Conservation (phyloP, 2,888 invertebrate genomes). For the Heterodera filipjevi region DNA sequence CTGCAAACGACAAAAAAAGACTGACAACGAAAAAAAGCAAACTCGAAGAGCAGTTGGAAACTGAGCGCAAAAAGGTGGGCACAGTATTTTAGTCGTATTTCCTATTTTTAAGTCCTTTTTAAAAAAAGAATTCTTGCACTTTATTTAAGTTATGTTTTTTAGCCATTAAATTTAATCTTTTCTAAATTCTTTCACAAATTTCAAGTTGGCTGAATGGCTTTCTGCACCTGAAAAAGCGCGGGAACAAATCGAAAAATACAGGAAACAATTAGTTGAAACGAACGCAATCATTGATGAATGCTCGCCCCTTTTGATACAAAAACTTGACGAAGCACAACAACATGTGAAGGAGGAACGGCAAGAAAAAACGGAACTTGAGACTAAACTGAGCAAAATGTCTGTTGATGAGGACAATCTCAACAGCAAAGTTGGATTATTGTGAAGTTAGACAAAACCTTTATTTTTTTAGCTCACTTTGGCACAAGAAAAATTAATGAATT, state of each 20-base stretch:
- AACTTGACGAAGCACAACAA: slow-evolving; percentile 27
- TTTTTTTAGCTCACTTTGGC: slow-evolving; percentile 39
- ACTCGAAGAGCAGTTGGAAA: slow-evolving; percentile 39
- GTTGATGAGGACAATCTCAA: slow-evolving; percentile 34
- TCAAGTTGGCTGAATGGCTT: slow-evolving; percentile 42
- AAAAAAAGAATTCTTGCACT: too few relatives aligned
- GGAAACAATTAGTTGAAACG: slow-evolving; percentile 38
- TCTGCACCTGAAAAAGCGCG: slow-evolving; percentile 47
- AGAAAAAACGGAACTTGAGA: slow-evolving; percentile 32
- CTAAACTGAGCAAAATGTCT: slow-evolving; percentile 28
- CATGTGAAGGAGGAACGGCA: slow-evolving; percentile 26
- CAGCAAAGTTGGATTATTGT: slow-evolving; percentile 74
- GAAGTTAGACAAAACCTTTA: neutral
- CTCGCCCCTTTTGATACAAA: slow-evolving; percentile 15
- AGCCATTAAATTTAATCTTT: neutral
- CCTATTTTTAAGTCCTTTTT: too few relatives aligned
- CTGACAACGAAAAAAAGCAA: slow-evolving; percentile 28
- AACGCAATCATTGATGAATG: slow-evolving; percentile 38
- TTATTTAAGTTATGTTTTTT: too few relatives aligned
- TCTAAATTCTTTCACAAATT: neutral
- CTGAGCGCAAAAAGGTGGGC: slow-evolving; percentile 41
- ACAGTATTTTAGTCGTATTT: too few relatives aligned
- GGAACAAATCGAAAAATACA: slow-evolving; percentile 41
- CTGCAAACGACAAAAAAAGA: slow-evolving; percentile 28
- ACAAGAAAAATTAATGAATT: slow-evolving; percentile 35